These are phyloP conservation scores for Tetropium fuscum DNA, from an alignment of 2,888 invertebrate species.

Conservation along the genomic window DNA sequence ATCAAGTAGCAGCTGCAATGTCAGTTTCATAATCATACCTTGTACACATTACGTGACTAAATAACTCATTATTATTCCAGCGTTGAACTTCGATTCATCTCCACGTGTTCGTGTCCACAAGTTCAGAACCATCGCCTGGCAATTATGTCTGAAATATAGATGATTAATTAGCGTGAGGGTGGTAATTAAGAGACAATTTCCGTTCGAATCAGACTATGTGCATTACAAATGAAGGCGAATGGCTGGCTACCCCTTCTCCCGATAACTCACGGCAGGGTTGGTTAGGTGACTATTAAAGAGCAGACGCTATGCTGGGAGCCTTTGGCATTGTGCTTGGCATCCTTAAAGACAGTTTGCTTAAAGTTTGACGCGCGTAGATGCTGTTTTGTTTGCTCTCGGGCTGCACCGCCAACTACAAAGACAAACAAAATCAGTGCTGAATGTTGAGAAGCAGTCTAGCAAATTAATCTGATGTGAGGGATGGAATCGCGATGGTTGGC, in stretches of 20 bases:
- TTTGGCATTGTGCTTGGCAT: conserved; percentile 28
- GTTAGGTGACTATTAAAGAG: conserved; percentile 21
- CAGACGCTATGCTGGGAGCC: conserved; percentile 16
- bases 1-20: no score
- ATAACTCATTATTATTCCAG: conserved; percentile 1
- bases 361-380: conserved; percentile 30
- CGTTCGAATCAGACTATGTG: conserved; percentile 23
- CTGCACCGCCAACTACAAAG: conserved; percentile 41
- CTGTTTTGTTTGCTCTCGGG: conserved; percentile 30
- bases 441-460: conserved; percentile 29
- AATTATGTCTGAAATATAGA: conserved; percentile 17
- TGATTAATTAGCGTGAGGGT: conserved; percentile 22
- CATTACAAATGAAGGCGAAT: conserved; percentile 15
- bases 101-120: no score
- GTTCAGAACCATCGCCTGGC: no score
- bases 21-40: no score
- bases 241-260: neutral
- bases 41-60: no score
- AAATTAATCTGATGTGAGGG: conserved; percentile 25
- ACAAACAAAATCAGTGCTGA: conserved; percentile 50
- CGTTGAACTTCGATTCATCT: no score
- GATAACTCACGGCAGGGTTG: conserved; percentile 7
- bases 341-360: conserved; percentile 24
- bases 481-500: no score
- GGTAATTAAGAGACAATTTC: conserved; percentile 21